A percentile compares a stretch with the other conserved stretches of the same genome.
phyloP scores from a whole-genome alignment of 2,888 invertebrate genomes.

The Cosmorhoe ocellata region DNA sequence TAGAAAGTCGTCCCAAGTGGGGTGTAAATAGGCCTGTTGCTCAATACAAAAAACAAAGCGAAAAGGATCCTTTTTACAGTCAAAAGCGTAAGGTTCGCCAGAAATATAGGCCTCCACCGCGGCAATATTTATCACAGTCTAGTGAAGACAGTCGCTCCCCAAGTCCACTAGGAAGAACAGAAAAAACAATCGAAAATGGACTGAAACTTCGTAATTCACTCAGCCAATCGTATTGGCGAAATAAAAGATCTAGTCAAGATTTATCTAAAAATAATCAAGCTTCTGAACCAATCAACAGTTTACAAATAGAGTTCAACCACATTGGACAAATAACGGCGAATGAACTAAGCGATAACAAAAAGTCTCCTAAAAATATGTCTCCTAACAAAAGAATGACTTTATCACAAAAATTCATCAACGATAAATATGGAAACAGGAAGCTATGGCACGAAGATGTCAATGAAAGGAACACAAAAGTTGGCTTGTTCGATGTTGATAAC shows the following conservation, averaged over 20 bases:
- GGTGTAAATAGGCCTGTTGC: constrained; percentile 89
- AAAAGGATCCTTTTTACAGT: constrained; percentile 92
- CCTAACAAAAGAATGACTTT: constrained; percentile 67
- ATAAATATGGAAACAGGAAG: constrained; percentile 78
- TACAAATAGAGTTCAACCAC: constrained; percentile 77
- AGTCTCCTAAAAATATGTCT: constrained; percentile 61
- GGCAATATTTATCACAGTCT: constrained; percentile 81
- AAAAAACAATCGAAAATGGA: constrained; percentile 64
- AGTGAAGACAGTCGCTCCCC: constrained; percentile 84
- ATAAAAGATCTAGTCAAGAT: constrained; percentile 71
- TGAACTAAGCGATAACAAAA: constrained; percentile 59
- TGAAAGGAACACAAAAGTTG: constrained; percentile 59
- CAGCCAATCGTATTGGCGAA: constrained; percentile 79
- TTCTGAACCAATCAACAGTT: constrained; percentile 58
- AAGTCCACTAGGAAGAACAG: constrained; percentile 74
- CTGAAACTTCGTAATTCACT: constrained; percentile 70
- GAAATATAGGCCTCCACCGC: constrained; percentile 83
- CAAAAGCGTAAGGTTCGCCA: constrained; percentile 86
- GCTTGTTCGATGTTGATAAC: constrained; percentile 60
- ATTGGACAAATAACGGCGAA: constrained; percentile 71
- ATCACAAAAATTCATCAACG: constrained; percentile 80
- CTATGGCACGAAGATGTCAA: constrained; percentile 71
- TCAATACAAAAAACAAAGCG: constrained; percentile 94
- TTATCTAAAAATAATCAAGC: constrained; percentile 58
- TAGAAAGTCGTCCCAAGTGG: constrained; percentile 88